phyloP scores from a whole-genome alignment of 2,113 vertebrate species.

The Psilopogon haemacephalus region DNA sequence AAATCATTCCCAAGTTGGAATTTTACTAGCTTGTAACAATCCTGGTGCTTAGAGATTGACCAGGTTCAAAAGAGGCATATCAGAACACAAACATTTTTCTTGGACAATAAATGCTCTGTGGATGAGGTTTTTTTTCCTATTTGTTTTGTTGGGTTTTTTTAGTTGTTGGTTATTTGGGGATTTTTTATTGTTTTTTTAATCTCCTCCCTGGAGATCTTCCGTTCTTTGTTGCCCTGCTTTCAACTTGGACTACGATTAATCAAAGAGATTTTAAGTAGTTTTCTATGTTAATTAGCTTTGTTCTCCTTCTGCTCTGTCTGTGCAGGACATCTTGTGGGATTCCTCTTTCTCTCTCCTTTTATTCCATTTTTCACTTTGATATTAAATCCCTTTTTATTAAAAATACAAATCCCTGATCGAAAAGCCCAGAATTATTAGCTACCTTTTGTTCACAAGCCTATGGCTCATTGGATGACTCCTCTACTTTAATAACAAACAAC shows the following conservation, averaged over 20 bases:
- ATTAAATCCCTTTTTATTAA: slow-evolving; percentile 19
- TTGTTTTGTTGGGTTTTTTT: neutral
- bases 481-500: neutral
- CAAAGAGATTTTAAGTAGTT: neutral
- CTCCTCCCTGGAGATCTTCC: neutral
- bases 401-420: neutral
- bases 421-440: neutral
- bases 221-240: neutral
- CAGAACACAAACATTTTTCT: neutral
- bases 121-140: neutral
- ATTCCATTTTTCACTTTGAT: neutral
- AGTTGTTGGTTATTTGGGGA: too few relatives aligned
- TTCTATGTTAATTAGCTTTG: neutral
- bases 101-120: neutral
- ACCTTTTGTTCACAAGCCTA: neutral
- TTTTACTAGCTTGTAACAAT: neutral
- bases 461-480: neutral
- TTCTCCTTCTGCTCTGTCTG: neutral
- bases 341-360: neutral
- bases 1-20: neutral
- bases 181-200: neutral
- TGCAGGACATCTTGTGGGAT: neutral
- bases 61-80: neutral
- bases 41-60: neutral
- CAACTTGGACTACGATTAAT: neutral